Base-by-base conservation (phyloP, 2,113 vertebrate species). In the Ciconia stormi region DNA sequence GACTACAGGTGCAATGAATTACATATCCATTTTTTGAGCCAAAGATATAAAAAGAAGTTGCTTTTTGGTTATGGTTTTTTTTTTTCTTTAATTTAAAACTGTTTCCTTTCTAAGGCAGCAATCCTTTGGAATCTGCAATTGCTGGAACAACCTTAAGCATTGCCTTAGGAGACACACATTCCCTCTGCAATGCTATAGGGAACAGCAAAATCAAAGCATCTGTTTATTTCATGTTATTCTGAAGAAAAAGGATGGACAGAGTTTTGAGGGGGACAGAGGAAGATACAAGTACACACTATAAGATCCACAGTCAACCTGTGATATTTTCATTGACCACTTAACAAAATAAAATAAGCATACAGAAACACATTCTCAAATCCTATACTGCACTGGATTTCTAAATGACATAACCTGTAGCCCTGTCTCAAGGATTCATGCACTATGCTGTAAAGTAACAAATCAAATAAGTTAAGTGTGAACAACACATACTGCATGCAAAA, bases 1-100 rank as follows among this genome's bases (percentile, higher is more conserved):
- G 97, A 97, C 94, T 98, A 98, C 98, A 98, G 98, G 98, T 98
- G 98, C 97, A 97, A 94, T 96, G 93, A 97, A 97, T 98, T 97
- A 97, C 89, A 95, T 78, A 95, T 78, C 70, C 94, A 87, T 93
- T 93, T 95, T 93, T 87, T 85, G 62, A 93, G 81, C 93, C 65
- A 46, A 67, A 94, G 58, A 87, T 92, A 94, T 62, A 96, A 89
- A 91, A 94, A 83, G 34, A 38, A 90, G 72, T 50, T 69, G 16
- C 4, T 3, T n/a, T 25, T 30, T 17, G 20, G 42, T 20, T 55
- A 9, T 38, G 38, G 8, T 29, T 20, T 38, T 16, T 49, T 66
- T 42, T 13, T 40, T 17, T 47, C 36, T 76, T 65, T 11, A 50
- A 44, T 78, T 88, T 84, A 29, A 77, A 82, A 27, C 8, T 11